These are phyloP conservation scores for Eclectus roratus DNA, from an alignment of 2,113 vertebrate genomes.

Conservation along the genomic window DNA sequence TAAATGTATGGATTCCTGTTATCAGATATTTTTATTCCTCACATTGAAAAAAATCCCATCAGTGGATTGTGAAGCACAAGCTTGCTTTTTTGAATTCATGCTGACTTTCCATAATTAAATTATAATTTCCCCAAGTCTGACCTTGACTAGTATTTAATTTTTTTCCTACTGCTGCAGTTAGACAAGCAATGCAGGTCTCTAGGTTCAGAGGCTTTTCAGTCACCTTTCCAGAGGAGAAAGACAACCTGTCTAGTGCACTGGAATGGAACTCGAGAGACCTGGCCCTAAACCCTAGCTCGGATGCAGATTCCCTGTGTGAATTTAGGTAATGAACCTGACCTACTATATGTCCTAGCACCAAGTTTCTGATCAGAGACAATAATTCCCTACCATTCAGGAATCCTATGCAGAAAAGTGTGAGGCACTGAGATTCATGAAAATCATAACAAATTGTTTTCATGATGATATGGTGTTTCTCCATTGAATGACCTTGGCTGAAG, in stretches of 20 bases:
- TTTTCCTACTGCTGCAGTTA: conserved; percentile 2
- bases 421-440: background rate
- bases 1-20: background rate
- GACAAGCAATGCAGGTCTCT: background rate
- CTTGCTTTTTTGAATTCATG: conserved; percentile 28
- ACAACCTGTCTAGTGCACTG: background rate
- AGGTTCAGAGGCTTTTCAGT: background rate
- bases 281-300: background rate
- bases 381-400: background rate
- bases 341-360: background rate
- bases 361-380: background rate
- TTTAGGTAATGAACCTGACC: background rate
- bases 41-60: conserved; percentile 2
- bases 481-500: background rate
- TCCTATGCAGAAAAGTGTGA: background rate
- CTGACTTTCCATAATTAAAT: conserved; percentile 58
- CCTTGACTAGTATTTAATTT: background rate
- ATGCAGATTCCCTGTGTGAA: background rate
- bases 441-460: background rate
- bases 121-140: conserved; percentile 30
- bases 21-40: conserved; percentile 21
- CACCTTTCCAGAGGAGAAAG: background rate
- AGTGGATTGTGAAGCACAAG: conserved; percentile 5
- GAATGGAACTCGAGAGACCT: accelerated
- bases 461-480: background rate